These are phyloP conservation scores for Ficedula albicollis DNA, from an alignment of 2,797 vertebrate genomes.

Conservation along the genomic window DNA sequence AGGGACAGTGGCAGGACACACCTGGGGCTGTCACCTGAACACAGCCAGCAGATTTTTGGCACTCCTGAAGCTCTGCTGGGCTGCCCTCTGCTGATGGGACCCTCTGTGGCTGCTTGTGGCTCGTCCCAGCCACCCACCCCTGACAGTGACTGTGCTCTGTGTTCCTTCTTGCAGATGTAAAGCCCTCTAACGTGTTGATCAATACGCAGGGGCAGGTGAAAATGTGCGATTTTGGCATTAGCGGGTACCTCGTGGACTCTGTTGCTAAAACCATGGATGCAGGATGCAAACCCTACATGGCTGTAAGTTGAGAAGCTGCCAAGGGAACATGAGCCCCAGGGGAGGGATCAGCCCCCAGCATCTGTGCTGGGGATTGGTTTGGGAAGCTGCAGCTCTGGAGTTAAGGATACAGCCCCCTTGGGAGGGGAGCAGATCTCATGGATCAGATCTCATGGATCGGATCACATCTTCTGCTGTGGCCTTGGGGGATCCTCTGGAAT, in stretches of 20 bases:
- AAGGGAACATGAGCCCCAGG: not conserved
- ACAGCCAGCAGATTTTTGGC: not conserved
- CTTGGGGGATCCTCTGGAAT: not conserved
- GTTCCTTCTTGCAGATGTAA: slow-evolving; percentile 86
- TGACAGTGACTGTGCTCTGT: slow-evolving; percentile 9
- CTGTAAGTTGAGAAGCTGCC: slow-evolving; percentile 80
- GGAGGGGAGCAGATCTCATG: not conserved
- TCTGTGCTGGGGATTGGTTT: not conserved
- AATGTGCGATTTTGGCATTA: slow-evolving; percentile 99
- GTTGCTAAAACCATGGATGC: slow-evolving; percentile 97
- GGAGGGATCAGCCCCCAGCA: not conserved
- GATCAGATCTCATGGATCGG: not conserved
- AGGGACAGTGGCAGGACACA: not conserved
- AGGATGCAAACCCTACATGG: slow-evolving; percentile 98
- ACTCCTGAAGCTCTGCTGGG: fast-evolving
- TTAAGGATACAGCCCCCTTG: not conserved
- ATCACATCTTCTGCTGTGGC: not conserved
- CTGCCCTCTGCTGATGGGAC: slow-evolving; percentile 60
- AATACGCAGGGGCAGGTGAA: slow-evolving; percentile 96
- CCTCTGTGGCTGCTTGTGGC: not conserved
- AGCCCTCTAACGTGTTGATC: slow-evolving; percentile 96
- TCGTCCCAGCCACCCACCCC: not conserved
- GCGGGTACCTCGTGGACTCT: slow-evolving; percentile 95
- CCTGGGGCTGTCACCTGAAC: not conserved
- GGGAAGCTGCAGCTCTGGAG: not conserved